These are phyloP conservation scores for Phyllopteryx taeniolatus DNA, from an alignment of 2,113 vertebrate species.

Conservation along the genomic window DNA sequence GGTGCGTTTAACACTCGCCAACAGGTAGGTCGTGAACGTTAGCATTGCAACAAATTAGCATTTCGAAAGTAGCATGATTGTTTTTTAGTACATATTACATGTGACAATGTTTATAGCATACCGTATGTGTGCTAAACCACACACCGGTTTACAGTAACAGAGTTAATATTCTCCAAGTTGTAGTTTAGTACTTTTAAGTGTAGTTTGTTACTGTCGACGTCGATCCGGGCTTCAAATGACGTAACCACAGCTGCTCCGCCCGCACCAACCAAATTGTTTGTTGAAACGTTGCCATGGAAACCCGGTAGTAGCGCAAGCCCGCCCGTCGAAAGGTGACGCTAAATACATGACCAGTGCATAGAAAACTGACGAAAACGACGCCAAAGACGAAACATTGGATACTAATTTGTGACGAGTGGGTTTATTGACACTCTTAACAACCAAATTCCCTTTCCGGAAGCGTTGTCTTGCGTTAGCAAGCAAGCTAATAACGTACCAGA, in stretches of 20 bases:
- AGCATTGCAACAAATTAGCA: too few species aligned
- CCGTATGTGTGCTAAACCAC: not conserved
- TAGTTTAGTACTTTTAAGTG: not conserved
- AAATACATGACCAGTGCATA: not conserved
- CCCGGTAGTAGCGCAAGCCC: not conserved
- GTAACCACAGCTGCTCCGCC: not conserved
- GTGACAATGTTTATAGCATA: not conserved
- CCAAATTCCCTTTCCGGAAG: not conserved
- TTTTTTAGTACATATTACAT: not conserved
- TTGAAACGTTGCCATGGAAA: conserved; percentile 36
- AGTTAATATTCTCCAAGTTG: not conserved
- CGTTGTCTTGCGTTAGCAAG: not conserved
- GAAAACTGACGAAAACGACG: not conserved
- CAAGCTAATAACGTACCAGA: not conserved
- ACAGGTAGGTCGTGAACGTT: too few species aligned
- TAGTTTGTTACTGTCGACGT: not conserved
- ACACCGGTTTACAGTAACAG: not conserved
- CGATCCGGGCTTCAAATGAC: not conserved
- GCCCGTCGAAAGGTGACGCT: not conserved
- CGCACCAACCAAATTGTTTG: conserved; percentile 1
- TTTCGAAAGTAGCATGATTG: not conserved
- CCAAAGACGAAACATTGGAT: not conserved
- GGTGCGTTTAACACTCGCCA: too few species aligned
- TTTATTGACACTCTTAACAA: conserved; percentile 53
- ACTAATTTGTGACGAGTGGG: conserved; percentile 1